A percentile compares a stretch with the other conserved stretches of the same genome.
phyloP scores from a whole-genome alignment of 2,888 invertebrate species.

The Belgica antarctica region DNA sequence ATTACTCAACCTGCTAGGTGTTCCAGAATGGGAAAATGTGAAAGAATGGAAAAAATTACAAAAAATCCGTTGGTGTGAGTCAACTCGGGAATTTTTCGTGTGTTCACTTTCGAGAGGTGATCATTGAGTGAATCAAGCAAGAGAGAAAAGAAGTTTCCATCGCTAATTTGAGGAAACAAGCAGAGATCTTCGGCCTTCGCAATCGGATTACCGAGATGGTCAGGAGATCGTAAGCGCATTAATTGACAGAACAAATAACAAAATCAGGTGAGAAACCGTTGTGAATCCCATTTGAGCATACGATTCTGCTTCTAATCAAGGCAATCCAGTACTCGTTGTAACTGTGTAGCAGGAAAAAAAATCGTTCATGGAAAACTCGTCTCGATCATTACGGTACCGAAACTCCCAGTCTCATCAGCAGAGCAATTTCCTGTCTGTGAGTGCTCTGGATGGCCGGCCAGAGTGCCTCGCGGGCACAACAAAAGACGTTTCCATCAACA shows the following conservation, averaged over 20 bases:
- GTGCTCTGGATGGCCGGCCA: not conserved
- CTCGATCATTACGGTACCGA: slow-evolving; percentile 13
- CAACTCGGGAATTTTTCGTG: not conserved
- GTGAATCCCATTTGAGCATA: not conserved
- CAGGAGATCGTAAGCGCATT: not conserved
- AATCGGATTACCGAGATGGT: not conserved
- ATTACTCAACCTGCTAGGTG: slow-evolving; percentile 10
- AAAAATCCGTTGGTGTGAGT: not conserved
- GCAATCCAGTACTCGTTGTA: not conserved
- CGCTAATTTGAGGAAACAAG: not conserved
- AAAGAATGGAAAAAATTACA: slow-evolving; percentile 22
- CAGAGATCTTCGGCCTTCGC: not conserved
- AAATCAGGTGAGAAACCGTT: slow-evolving; percentile 22
- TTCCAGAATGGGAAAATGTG: slow-evolving; percentile 16
- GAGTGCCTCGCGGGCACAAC: not conserved
- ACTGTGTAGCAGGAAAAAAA: not conserved
- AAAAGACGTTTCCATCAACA: not conserved
- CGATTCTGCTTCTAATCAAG: not conserved
- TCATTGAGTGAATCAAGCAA: not conserved
- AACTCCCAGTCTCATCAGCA: not conserved
- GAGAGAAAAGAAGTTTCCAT: not conserved
- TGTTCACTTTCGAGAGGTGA: not conserved
- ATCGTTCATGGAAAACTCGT: not conserved
- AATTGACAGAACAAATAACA: not conserved
- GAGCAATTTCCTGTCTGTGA: slow-evolving; percentile 17